Percentiles rank a stretch among this genome's conserved stretches.
Evolutionary conservation across 1,140 invertebrate genomes (phyloP).

Genomic region (Drosophila tropicalis): DNA sequence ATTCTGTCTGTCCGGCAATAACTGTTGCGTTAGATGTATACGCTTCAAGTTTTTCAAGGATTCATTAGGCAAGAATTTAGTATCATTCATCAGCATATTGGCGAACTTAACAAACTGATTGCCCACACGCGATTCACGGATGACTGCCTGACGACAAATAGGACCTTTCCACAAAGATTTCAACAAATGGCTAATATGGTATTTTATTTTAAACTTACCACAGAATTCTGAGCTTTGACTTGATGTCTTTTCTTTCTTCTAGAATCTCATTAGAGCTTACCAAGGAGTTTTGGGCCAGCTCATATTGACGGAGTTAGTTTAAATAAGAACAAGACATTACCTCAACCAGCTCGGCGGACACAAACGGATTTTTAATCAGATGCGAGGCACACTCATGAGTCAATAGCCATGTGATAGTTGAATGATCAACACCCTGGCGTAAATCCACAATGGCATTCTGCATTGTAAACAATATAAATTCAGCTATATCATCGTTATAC

Average conservation of each 20-base stretch:
- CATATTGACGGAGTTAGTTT: constrained; percentile 86
- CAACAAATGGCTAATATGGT: constrained; percentile 98
- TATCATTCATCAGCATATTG: constrained; percentile 99
- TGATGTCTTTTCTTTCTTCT: constrained; percentile 98
- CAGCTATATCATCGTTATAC: constrained; percentile 98
- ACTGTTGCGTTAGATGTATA: constrained; percentile 95
- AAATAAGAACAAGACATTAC: constrained; percentile 96
- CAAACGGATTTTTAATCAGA: constrained; percentile 97
- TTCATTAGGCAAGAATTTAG: constrained; percentile 98
- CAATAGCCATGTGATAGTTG: constrained; percentile 94
- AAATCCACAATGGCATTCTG: constrained; percentile 93
- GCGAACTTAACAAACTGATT: constrained; percentile 99
- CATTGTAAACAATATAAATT: constrained; percentile 95
- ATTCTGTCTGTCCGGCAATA: constrained; percentile 88
- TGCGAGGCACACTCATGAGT: constrained; percentile 94
- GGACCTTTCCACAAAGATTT: constrained; percentile 93
- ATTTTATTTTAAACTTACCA: constrained; percentile 98
- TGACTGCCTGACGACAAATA: constrained; percentile 87
- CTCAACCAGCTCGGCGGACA: constrained; percentile 98
- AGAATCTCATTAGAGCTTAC: constrained; percentile 98
- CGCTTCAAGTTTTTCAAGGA: constrained; percentile 96
- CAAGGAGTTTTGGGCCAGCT: constrained; percentile 91
- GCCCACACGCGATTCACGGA: constrained; percentile 92
- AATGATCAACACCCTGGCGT: constrained; percentile 90
- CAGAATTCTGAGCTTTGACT: constrained; percentile 99